These are phyloP conservation scores for Lamproptera curius DNA, from an alignment of 2,888 invertebrate species.

Conservation along the genomic window DNA sequence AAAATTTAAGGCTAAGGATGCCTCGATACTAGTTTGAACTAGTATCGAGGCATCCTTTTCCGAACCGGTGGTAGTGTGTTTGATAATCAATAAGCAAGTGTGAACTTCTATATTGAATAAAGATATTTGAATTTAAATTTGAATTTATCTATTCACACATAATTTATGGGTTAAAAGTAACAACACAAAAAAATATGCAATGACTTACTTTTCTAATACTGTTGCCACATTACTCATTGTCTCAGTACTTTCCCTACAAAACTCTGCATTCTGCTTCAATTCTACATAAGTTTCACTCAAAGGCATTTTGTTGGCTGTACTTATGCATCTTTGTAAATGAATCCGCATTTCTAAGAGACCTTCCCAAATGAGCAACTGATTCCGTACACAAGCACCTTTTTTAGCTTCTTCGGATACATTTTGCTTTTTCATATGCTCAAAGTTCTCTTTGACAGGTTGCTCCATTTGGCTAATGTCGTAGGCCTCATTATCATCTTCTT, in stretches of 20 bases:
- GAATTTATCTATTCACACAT: background rate
- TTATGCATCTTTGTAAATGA: constrained; percentile 89
- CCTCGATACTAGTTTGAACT: no score
- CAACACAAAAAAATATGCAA: no score
- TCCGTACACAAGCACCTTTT: constrained; percentile 83
- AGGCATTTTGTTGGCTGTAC: constrained; percentile 88
- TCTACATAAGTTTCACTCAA: constrained; percentile 73
- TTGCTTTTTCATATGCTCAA: constrained; percentile 78
- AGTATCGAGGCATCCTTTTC: no score
- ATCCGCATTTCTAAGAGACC: constrained; percentile 91
- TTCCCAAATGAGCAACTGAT: constrained; percentile 90
- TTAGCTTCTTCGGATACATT: constrained; percentile 78
- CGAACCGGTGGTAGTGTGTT: no score
- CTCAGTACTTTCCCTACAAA: constrained; percentile 67
- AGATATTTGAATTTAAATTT: no score
- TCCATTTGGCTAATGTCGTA: constrained; percentile 66
- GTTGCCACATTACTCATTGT: constrained; percentile 74
- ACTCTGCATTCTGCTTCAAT: constrained; percentile 68
- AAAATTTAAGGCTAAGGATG: no score
- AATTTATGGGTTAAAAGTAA: no score
- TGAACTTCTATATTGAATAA: no score
- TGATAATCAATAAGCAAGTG: no score
- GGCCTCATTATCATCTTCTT: constrained; percentile 51
- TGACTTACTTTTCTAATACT: constrained; percentile 80
- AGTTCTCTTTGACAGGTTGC: constrained; percentile 67